Evolutionary conservation across 2,888 invertebrate species (phyloP).

Genomic region (Lasioglossum leucozonium): DNA sequence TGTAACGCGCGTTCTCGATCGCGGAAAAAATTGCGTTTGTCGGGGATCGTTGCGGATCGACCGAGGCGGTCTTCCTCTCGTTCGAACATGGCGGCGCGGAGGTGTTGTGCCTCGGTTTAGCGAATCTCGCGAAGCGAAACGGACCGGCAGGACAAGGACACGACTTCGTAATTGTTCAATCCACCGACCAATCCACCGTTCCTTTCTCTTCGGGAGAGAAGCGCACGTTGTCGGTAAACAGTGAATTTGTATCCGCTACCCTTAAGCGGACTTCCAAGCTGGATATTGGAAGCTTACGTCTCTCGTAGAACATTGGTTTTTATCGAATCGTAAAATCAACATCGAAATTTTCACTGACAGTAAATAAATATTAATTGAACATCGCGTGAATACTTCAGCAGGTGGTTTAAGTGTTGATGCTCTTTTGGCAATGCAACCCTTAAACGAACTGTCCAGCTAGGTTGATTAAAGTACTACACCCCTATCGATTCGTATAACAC

Average conservation of each 20-base stretch:
- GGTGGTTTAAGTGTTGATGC: neutral
- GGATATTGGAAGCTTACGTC: neutral
- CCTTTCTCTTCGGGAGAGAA: constrained; percentile 27
- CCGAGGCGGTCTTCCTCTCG: neutral
- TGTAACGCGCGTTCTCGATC: constrained; percentile 16
- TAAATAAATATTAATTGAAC: neutral
- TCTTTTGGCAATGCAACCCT: neutral
- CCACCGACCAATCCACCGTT: constrained; percentile 34
- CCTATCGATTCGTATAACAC: neutral
- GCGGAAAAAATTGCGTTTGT: neutral
- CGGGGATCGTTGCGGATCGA: constrained; percentile 32
- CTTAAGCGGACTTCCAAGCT: neutral
- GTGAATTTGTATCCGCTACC: neutral
- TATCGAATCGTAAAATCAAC: neutral
- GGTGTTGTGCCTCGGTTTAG: constrained; percentile 67
- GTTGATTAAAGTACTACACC: neutral
- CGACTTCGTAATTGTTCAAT: constrained; percentile 47
- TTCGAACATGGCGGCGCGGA: constrained; percentile 71
- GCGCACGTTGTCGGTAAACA: neutral
- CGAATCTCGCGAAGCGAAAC: constrained; percentile 39
- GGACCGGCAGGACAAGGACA: neutral
- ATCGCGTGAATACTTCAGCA: neutral
- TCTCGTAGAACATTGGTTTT: neutral
- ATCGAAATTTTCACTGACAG: neutral
- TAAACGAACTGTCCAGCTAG: neutral